Conservation (phyloP, 2,888 invertebrate genomes). For the Leptopterna dolabrata region DNA sequence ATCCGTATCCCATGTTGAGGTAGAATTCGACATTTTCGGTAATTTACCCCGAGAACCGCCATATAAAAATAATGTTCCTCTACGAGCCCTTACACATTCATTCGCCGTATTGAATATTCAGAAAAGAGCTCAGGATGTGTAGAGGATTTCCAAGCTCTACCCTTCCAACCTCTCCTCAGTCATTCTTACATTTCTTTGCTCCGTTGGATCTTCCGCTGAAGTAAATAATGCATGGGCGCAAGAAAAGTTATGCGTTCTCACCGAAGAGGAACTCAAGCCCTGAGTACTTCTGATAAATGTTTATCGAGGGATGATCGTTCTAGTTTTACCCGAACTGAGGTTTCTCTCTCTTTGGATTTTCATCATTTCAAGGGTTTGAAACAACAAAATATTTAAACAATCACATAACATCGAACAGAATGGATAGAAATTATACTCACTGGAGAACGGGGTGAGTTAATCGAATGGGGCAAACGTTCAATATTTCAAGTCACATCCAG, state of each 20-base stretch:
- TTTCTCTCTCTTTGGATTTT: no score
- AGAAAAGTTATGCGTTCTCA: background rate
- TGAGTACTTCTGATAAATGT: background rate
- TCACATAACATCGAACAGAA: no score
- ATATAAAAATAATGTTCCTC: no score
- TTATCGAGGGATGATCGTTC: background rate
- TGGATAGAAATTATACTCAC: no score
- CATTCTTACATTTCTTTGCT: background rate
- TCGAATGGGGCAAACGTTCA: no score
- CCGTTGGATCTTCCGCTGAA: background rate
- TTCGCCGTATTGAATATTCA: background rate
- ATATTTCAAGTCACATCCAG: no score
- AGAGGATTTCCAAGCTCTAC: background rate
- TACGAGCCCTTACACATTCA: background rate
- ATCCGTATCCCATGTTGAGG: background rate
- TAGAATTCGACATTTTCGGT: background rate
- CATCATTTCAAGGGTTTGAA: no score
- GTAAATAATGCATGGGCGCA: background rate
- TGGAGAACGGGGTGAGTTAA: no score
- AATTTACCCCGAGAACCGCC: background rate
- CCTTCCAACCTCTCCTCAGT: background rate
- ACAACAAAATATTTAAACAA: no score
- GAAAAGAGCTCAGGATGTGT: background rate
- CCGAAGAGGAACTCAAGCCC: background rate
- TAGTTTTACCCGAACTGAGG: no score